Evolutionary conservation across 2,888 invertebrate genomes (phyloP).

Genomic region (Biston stratarius): DNA sequence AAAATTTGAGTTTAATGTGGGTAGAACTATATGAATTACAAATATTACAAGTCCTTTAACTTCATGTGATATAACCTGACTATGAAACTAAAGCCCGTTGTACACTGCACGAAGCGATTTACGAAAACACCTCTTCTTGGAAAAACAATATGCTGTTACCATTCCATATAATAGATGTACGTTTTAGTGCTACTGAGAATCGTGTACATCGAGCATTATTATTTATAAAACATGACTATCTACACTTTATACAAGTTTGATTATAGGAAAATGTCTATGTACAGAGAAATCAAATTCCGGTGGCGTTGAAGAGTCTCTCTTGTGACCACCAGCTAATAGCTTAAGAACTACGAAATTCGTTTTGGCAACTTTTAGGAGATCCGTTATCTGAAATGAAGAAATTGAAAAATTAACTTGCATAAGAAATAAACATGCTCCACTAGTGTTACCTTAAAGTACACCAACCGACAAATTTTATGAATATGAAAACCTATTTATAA

Average conservation of each 20-base stretch:
- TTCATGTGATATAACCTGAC: too few species aligned
- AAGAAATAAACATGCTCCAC: not conserved
- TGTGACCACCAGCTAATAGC: slow-evolving; percentile 96
- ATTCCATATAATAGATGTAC: too few species aligned
- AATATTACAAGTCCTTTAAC: too few species aligned
- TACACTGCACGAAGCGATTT: too few species aligned
- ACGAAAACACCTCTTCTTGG: too few species aligned
- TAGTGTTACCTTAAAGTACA: not conserved
- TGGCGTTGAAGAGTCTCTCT: slow-evolving; percentile 93
- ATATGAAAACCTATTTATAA: too few species aligned
- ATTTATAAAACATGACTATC: not conserved
- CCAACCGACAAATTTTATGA: not conserved
- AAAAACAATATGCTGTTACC: too few species aligned
- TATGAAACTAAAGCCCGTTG: too few species aligned
- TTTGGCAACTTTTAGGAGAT: slow-evolving; percentile 96
- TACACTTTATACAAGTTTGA: slow-evolving; percentile 87
- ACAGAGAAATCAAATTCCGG: slow-evolving; percentile 96
- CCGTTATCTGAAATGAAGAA: slow-evolving; percentile 87
- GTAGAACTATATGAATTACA: too few species aligned
- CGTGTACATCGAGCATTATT: not conserved
- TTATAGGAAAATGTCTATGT: slow-evolving; percentile 96
- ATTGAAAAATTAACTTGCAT: not conserved
- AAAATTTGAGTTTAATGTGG: too few species aligned
- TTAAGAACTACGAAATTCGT: slow-evolving; percentile 98
- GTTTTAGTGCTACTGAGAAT: too few species aligned